These are phyloP conservation scores for Unio pictorum DNA, from an alignment of 2,888 invertebrate genomes.

Conservation along the genomic window DNA sequence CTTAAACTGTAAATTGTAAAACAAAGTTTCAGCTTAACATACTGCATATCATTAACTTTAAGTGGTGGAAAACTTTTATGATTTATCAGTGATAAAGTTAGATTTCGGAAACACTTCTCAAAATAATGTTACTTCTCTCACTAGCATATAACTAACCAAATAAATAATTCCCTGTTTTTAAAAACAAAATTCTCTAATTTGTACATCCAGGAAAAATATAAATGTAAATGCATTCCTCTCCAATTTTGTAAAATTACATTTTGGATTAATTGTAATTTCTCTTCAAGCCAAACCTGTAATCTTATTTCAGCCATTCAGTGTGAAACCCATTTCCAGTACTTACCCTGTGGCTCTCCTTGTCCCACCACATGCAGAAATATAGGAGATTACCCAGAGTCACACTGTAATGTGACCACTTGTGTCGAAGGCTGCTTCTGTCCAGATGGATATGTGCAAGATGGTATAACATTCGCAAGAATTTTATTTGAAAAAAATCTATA, in stretches of 20 bases:
- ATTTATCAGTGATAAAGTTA: too few species aligned
- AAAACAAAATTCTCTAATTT: too few species aligned
- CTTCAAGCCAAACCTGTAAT: not conserved
- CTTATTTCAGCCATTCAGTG: slow-evolving; percentile 85
- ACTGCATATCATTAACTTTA: too few species aligned
- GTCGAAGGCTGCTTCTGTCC: slow-evolving; percentile 66
- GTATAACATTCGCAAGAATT: slow-evolving; percentile 27
- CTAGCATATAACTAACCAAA: too few species aligned
- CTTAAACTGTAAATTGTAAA: too few species aligned
- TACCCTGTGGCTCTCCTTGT: slow-evolving; percentile 85
- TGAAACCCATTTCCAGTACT: slow-evolving; percentile 85
- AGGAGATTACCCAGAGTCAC: slow-evolving; percentile 32
- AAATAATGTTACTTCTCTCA: too few species aligned
- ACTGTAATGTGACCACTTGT: slow-evolving; percentile 52
- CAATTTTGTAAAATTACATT: not conserved
- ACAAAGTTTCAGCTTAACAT: too few species aligned
- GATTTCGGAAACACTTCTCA: too few species aligned
- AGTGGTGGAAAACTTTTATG: too few species aligned
- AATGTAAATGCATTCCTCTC: too few species aligned
- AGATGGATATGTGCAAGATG: slow-evolving; percentile 41
- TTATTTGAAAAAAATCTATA: not conserved
- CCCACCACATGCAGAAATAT: slow-evolving; percentile 80
- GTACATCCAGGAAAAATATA: too few species aligned
- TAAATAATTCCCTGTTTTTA: too few species aligned
- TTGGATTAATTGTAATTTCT: not conserved